Percentiles rank a stretch among this genome's conserved stretches.
phyloP scores from a whole-genome alignment of 2,797 vertebrate species.

The Danio aesculapii region DNA sequence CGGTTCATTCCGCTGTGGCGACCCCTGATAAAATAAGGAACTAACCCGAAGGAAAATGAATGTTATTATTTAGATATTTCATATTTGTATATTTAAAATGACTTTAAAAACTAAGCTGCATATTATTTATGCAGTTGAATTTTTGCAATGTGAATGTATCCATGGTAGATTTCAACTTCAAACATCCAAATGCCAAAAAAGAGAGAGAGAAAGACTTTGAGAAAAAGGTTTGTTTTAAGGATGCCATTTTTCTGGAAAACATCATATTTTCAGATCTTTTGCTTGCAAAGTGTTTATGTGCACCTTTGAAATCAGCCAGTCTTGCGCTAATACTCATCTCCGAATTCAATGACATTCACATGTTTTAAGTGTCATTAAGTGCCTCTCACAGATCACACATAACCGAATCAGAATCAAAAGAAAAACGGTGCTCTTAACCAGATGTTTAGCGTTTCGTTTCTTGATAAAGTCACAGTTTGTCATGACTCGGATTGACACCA shows the following conservation, averaged over 20 bases:
- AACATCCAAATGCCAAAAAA: too few relatives aligned
- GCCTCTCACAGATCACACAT: background rate
- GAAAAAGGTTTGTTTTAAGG: background rate
- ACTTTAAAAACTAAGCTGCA: too few relatives aligned
- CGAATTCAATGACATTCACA: constrained; percentile 3
- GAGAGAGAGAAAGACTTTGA: too few relatives aligned
- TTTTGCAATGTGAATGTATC: too few relatives aligned
- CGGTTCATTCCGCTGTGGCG: too few relatives aligned
- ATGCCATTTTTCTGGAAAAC: background rate
- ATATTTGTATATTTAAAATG: too few relatives aligned
- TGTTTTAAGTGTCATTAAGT: background rate
- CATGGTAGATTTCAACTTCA: too few relatives aligned
- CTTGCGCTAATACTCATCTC: background rate
- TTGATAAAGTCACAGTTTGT: background rate
- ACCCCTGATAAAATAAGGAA: too few relatives aligned
- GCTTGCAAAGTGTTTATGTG: background rate
- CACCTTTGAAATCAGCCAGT: background rate
- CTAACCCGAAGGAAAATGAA: too few relatives aligned
- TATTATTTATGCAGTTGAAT: too few relatives aligned
- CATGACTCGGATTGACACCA: background rate
- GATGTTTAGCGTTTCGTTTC: background rate
- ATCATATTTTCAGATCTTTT: background rate
- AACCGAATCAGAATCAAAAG: background rate
- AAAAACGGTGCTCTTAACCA: background rate
- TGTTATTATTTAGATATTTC: too few relatives aligned